Conservation (phyloP, 2,888 invertebrate species). For the Caenorhabditis sp. region DNA sequence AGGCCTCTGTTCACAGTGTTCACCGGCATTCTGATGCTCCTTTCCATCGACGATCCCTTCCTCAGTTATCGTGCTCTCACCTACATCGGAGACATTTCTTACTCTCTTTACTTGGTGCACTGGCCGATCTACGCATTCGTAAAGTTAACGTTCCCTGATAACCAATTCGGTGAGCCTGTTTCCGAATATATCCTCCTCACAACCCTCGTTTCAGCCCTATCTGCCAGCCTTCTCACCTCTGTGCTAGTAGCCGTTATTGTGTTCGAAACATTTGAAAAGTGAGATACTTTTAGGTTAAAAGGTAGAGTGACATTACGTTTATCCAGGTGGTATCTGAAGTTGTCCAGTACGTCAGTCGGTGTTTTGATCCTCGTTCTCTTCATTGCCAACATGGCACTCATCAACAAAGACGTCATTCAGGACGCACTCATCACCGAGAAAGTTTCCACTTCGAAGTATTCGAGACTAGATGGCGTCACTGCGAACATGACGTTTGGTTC, state of each 20-base stretch:
- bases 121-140: constrained; percentile 52
- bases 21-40: constrained; percentile 38
- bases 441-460: neutral
- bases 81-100: constrained; percentile 60
- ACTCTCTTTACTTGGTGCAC: constrained; percentile 59
- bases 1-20: constrained; percentile 31
- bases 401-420: constrained; percentile 37
- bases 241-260: constrained; percentile 10
- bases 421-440: neutral
- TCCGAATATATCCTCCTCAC: neutral
- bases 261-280: constrained; percentile 31
- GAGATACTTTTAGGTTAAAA: too few relatives aligned
- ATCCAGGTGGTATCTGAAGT: constrained; percentile 41
- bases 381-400: constrained; percentile 10
- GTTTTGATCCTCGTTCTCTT: constrained; percentile 27
- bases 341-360: neutral
- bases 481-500: constrained; percentile 24
- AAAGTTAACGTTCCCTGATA: constrained; percentile 12
- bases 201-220: constrained; percentile 19
- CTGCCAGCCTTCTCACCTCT: constrained; percentile 11
- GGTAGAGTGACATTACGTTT: neutral
- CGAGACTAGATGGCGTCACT: constrained; percentile 19
- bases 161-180: constrained; percentile 16
- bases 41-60: constrained; percentile 32
- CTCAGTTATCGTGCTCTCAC: constrained; percentile 37